phyloP scores from a whole-genome alignment of 2,113 vertebrate genomes.

The Chitala chitala region DNA sequence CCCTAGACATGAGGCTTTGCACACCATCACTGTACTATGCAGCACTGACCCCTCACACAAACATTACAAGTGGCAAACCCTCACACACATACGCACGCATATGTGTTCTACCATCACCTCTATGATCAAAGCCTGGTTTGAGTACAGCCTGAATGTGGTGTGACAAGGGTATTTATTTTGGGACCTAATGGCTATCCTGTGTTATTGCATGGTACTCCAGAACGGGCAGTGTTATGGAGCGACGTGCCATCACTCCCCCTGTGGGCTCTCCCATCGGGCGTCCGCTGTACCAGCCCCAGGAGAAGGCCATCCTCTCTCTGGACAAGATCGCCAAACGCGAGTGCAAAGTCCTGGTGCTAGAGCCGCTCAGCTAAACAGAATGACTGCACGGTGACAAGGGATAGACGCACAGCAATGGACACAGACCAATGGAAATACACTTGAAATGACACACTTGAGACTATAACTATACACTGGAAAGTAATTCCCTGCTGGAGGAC shows the following conservation, averaged over 20 bases:
- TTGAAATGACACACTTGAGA: background rate
- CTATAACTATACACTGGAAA: background rate
- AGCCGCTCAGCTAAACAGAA: constrained; percentile 55
- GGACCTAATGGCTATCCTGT: background rate
- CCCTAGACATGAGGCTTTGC: no score
- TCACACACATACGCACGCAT: background rate
- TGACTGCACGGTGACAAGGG: background rate
- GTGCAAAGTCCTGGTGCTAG: constrained; percentile 86
- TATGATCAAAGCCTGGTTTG: background rate
- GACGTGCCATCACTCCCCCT: constrained; percentile 82
- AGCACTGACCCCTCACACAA: background rate
- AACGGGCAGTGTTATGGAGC: constrained; percentile 90
- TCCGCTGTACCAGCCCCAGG: constrained; percentile 78
- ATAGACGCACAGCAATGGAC: background rate
- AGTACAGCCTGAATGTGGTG: background rate
- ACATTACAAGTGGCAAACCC: background rate
- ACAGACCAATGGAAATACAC: background rate
- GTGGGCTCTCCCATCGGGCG: constrained; percentile 83
- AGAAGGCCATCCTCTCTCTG: constrained; percentile 75
- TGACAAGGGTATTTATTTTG: background rate
- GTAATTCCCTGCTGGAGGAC: background rate
- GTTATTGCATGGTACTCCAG: constrained; percentile 45
- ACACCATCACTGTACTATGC: background rate
- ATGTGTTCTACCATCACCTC: background rate
- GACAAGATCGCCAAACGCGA: constrained; percentile 95